Evolutionary conservation across 2,888 invertebrate species (phyloP).

Genomic region (Meta bourneti): DNA sequence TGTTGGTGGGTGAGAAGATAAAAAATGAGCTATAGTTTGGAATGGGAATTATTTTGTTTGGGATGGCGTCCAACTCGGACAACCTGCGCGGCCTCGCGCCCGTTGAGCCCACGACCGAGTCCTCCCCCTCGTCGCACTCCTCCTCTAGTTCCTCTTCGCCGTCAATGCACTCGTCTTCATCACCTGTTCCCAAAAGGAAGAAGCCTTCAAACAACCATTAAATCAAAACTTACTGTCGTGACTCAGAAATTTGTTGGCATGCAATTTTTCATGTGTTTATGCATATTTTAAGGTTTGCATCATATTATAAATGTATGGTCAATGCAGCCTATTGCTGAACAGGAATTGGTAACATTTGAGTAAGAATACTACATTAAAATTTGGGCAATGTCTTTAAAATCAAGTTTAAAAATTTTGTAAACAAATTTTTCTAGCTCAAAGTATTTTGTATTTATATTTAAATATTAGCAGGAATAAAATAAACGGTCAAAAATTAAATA

Average conservation of each 20-base stretch:
- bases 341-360: too few relatives aligned
- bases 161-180: conserved; percentile 20
- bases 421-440: too few relatives aligned
- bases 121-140: conserved; percentile 78
- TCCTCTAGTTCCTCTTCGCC: conserved; percentile 71
- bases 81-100: conserved; percentile 91
- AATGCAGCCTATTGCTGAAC: too few relatives aligned
- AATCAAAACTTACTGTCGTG: background rate
- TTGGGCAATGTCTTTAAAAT: too few relatives aligned
- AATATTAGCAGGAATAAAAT: too few relatives aligned
- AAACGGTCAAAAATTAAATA: too few relatives aligned
- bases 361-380: too few relatives aligned
- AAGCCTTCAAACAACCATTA: too few relatives aligned
- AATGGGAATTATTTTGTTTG: conserved; percentile 92
- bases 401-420: too few relatives aligned
- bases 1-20: conserved; percentile 96
- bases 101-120: conserved; percentile 23
- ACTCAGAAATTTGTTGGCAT: background rate
- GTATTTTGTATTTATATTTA: too few relatives aligned
- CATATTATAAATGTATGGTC: too few relatives aligned
- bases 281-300: background rate
- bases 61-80: conserved; percentile 89
- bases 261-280: background rate
- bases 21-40: conserved; percentile 97
- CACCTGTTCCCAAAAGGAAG: background rate